Evolutionary conservation across 2,888 invertebrate genomes (phyloP).

Genomic region (Meloe dianella): DNA sequence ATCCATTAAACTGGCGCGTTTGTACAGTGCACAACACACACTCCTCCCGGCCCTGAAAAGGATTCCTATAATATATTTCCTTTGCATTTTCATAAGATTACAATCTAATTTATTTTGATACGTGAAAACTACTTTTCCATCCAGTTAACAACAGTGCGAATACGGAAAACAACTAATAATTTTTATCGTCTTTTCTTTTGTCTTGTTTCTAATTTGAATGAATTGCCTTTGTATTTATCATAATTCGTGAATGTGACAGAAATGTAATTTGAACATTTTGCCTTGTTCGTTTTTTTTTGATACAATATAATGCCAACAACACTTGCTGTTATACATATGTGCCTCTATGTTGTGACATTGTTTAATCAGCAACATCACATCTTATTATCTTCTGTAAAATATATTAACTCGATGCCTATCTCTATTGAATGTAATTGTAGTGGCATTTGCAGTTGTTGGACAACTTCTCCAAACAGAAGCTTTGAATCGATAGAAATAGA

Average conservation of each 20-base stretch:
- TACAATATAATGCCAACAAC: slow-evolving; percentile 24
- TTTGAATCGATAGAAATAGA: not conserved
- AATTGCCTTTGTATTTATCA: slow-evolving; percentile 22
- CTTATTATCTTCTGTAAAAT: too few relatives aligned
- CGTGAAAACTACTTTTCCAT: not conserved
- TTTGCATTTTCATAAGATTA: too few relatives aligned
- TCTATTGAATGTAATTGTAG: too few relatives aligned
- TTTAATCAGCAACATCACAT: too few relatives aligned
- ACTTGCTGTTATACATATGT: slow-evolving; percentile 14
- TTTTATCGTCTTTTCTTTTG: not conserved
- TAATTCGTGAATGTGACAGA: slow-evolving; percentile 28
- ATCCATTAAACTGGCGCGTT: too few relatives aligned
- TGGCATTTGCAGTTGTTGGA: too few relatives aligned
- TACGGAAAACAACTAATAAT: not conserved
- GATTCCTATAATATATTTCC: too few relatives aligned
- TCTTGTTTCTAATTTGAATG: not conserved
- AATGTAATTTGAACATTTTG: slow-evolving; percentile 27
- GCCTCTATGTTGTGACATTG: not conserved
- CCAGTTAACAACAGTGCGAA: not conserved
- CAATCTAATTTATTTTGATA: too few relatives aligned
- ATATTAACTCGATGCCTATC: too few relatives aligned
- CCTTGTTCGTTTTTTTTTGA: slow-evolving; percentile 14
- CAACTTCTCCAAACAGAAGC: too few relatives aligned
- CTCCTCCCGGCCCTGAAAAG: too few relatives aligned
- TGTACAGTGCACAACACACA: too few relatives aligned